Evolutionary conservation across 2,888 invertebrate species (phyloP), one percentile per base, ranked within the genome.

Genomic region (Lasius platythorax): DNA sequence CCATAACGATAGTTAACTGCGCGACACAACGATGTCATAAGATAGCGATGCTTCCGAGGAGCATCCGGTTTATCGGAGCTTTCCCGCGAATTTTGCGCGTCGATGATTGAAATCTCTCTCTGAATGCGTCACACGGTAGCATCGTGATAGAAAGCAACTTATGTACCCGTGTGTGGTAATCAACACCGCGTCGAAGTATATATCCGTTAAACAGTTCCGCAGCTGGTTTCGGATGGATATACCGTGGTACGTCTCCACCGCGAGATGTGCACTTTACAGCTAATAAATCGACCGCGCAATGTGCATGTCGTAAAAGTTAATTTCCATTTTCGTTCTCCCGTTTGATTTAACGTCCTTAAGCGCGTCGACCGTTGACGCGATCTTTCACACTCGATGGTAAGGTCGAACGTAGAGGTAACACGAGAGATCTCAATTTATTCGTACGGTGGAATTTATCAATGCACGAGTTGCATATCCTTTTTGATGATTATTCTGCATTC

Each of bases 221-320:
- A 37, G 18, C 58, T 53, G 28, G 40, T 56, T 61, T 63, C 61
- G 37, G 37, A 70, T 50, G 68, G 15, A 68, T 58, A 43, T 43
- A 56, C 11, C 23, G 23, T 6, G 64, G 50, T 43, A n/a, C 33
- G 37, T 11, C 43, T 58, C 6, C 53, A 67, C 28, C n/a, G n/a
- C 18, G 18, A 66, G n/a, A n/a, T 67, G 53, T 43, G 28, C 37
- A 70, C 70, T 81, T 70, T 63, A 72, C 72, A 81, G 50, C 46
- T 63, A 81, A 81, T 72, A 81, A 81, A 81, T 72, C 46, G 46
- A 63, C 79, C 61, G 46, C 46, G 72, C 72, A 28, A 70, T 23
- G 46, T 28, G 46, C 37, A 12, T 28, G 46, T 33, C 37, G 46
- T 63, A 50, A 72, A 28, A 37, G 8, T 33, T 28, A 61, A 61